Base-by-base conservation (phyloP, 2,797 vertebrate genomes). In the Choloepus didactylus region DNA sequence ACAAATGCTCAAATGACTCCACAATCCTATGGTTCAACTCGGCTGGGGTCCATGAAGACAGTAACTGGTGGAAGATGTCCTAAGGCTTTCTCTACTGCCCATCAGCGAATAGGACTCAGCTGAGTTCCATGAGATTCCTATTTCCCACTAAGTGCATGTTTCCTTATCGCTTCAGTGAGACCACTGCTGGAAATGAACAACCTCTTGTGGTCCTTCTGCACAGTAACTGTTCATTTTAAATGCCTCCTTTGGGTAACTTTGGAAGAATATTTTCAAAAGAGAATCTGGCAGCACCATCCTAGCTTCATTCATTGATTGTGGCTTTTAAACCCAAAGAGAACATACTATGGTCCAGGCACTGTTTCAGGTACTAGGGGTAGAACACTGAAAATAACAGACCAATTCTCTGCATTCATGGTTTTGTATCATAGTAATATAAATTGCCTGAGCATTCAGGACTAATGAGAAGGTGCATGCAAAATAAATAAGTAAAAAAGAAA, bases 51-150 rank as follows among this genome's bases (percentile, higher is more conserved):
- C 1, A 16, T 66, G 19, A 2, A 21, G 18, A 69, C 1, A 41
- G 8, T 6, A 18, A 0, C 9, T 27, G 18, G 12, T 31, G 2
- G 41, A 72, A 25, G 41, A 2, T 1, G 0, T n/a, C 6, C 1
- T 66, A n/a, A 0, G 2, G n/a, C 14, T 60, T 77, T 69, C n/a
- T 73, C 23, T 75, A n/a, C 12, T 73, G 14, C 38, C 15, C 19
- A 1, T 49, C 4, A 7, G 60, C 25, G 76, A 49, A 49, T 16
- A 41, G 19, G 11, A 77, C 41, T 67, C 29, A 49, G 14, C 7
- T 35, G 15, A 29, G 6, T n/a, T 81, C 8, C 38, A 27, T 4
- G 3, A 2, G 4, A 15, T 54, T 79, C 31, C 87, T 67, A 60
- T 25, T 62, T 81, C 25, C 11, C 14, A 38, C 10, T 60, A 27